Evolutionary conservation across 64 coral and sea anemone species (phyloP), one percentile per base, ranked within the genome.

Genomic region (Astreopora myriophthalma): DNA sequence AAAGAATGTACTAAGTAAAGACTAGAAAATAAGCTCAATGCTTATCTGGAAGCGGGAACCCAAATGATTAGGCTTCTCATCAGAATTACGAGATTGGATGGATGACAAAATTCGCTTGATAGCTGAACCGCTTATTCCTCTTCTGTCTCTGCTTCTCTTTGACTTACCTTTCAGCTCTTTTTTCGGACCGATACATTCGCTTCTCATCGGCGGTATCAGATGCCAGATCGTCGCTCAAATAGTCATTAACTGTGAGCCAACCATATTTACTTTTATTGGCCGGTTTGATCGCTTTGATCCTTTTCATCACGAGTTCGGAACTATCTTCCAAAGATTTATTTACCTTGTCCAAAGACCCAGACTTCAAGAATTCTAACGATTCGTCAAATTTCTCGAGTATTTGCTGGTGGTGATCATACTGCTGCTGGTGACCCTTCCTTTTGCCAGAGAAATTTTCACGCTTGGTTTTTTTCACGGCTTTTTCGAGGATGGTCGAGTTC

Each of bases 381-480:
- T 75, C 57, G 29, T 89, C 86, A 60, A 89, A 89, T 71, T 75
- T 76, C 48, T 65, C 71, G 28, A 74, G 86, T 36, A 89, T 71
- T 44, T 63, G 42, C 8, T 38, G 72, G 10, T 28, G 20, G 48
- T 75, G 69, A 44, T 88, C 68, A 23, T 74, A 60, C 42, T 34
- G 72, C 36, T 74, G 85, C 66, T 48, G 85, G 42, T 73, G 73
- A 17, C 69, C 22, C 28, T 88, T 74, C 42, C 55, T 73, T 67
- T 87, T 73, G 17, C 66, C 71, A 42, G 52, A 23, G 24, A 64
- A 84, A 23, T 31, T 39, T 33, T 84, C 80, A 17, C 60, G 58
- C 23, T 63, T 57, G 17, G 80, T 24, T 29, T 65, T 62, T 52
- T 84, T 84, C 20, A 84, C 28, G 23, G 77, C 77, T 30, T 81